Percentiles rank a stretch among this genome's conserved stretches.
Conservation (phyloP, 2,888 invertebrate species). For the Cerastis rubricosa region DNA sequence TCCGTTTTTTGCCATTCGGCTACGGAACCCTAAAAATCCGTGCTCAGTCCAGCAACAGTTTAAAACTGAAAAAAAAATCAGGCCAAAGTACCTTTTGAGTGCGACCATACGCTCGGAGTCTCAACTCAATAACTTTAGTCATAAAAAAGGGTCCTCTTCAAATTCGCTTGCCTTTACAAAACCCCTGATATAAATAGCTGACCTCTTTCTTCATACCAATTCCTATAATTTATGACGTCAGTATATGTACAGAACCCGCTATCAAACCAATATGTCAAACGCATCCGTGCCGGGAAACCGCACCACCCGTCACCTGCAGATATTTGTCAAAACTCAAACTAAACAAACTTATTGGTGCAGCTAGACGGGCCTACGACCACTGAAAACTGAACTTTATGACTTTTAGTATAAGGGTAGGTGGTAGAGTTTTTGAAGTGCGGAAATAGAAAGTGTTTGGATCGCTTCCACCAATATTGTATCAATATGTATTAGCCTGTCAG, state of each 20-base stretch:
- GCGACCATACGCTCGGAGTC: constrained; percentile 5
- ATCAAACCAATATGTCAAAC: constrained; percentile 89
- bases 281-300: constrained; percentile 86
- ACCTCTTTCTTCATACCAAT: constrained; percentile 69
- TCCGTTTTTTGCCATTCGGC: too few relatives aligned
- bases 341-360: constrained; percentile 72
- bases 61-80: neutral
- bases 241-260: constrained; percentile 81
- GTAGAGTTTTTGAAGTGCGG: constrained; percentile 11
- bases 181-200: constrained; percentile 52
- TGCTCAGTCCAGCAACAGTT: too few relatives aligned
- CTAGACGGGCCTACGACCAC: constrained; percentile 44
- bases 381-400: constrained; percentile 69
- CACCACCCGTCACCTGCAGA: constrained; percentile 87
- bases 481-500: constrained; percentile 85
- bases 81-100: constrained; percentile 4
- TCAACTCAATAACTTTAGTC: constrained; percentile 37
- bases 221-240: constrained; percentile 82
- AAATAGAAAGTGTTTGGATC: constrained; percentile 63
- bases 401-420: neutral
- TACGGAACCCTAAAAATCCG: too few relatives aligned
- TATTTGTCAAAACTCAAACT: constrained; percentile 88
- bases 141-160: constrained; percentile 54
- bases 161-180: constrained; percentile 44
- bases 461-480: constrained; percentile 81